A percentile compares a stretch with the other conserved stretches of the same genome.
phyloP scores from a whole-genome alignment of 2,797 vertebrate genomes.

The Smutsia temminckii region DNA sequence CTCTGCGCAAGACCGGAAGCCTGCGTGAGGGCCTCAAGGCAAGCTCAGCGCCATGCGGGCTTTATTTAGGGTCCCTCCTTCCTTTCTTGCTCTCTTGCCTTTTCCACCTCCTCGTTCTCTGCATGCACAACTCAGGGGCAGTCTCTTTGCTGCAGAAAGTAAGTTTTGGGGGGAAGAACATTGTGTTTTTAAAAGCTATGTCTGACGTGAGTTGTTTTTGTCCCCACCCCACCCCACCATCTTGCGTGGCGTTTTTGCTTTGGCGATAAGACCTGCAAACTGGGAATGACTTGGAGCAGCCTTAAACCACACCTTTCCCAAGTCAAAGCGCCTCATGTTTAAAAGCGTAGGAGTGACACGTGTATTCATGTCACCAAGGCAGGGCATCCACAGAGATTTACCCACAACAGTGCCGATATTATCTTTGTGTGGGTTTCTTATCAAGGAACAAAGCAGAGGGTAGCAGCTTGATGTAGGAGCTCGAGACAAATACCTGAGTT shows the following conservation, averaged over 20 bases:
- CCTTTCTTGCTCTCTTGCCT: conserved; percentile 46
- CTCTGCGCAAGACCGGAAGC: conserved; percentile 75
- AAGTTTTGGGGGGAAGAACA: conserved; percentile 13
- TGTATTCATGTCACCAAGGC: not conserved
- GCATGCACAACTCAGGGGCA: conserved; percentile 25
- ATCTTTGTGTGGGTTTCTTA: not conserved
- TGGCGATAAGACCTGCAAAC: not conserved
- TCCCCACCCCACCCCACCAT: not conserved
- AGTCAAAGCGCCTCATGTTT: conserved; percentile 52
- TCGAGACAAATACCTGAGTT: not conserved
- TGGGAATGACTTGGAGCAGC: not conserved
- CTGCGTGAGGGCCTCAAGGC: conserved; percentile 78
- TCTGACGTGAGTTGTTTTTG: not conserved
- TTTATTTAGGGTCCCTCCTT: conserved; percentile 75
- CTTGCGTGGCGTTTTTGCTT: conserved; percentile 27
- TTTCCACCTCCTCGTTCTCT: conserved; percentile 7
- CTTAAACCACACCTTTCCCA: conserved; percentile 13
- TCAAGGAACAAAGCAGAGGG: not conserved
- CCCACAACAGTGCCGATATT: accelerated
- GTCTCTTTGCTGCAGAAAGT: conserved; percentile 65
- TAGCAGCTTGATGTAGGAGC: not conserved
- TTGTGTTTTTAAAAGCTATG: conserved; percentile 59
- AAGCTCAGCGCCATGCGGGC: conserved; percentile 37
- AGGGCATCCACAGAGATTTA: not conserved
- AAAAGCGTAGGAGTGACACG: conserved; percentile 48